These are phyloP conservation scores for Drosophila kikkawai DNA, from an alignment of 1,140 invertebrate genomes.

Conservation along the genomic window DNA sequence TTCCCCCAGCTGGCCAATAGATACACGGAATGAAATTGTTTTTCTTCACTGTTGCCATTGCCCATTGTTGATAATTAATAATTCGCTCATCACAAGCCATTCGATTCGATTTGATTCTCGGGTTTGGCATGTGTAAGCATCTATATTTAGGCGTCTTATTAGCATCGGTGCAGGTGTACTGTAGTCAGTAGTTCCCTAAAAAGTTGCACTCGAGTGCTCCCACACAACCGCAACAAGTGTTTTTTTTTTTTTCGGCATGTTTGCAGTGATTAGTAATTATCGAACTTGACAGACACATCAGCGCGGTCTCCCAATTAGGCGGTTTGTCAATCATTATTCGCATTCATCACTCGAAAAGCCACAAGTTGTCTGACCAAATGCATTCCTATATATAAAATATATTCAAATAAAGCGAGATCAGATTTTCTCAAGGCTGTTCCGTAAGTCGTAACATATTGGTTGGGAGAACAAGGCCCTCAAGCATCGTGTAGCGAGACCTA, in stretches of 20 bases:
- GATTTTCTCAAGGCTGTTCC: constrained; percentile 72
- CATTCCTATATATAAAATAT: neutral
- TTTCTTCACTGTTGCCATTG: constrained; percentile 26
- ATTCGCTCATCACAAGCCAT: constrained; percentile 70
- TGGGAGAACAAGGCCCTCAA: constrained; percentile 76
- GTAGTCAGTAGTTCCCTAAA: constrained; percentile 1
- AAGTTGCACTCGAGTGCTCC: constrained; percentile 63
- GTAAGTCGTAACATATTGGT: constrained; percentile 72
- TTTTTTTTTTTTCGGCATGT: constrained; percentile 46
- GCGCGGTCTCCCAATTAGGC: constrained; percentile 57
- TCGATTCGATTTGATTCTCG: constrained; percentile 44
- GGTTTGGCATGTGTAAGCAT: constrained; percentile 56
- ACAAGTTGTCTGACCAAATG: constrained; percentile 1
- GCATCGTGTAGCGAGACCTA: constrained; percentile 54
- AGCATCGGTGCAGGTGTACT: constrained; percentile 32
- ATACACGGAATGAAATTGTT: constrained; percentile 46
- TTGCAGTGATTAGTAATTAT: constrained; percentile 70
- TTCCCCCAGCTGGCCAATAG: constrained; percentile 15
- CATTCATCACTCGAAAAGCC: constrained; percentile 29
- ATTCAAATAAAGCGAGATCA: constrained; percentile 61
- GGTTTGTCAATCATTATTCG: constrained; percentile 60
- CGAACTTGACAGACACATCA: constrained; percentile 38
- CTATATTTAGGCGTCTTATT: constrained; percentile 64
- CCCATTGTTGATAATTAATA: constrained; percentile 74
- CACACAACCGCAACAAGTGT: constrained; percentile 17